Conservation (phyloP, 2,797 vertebrate genomes). For the Liasis olivaceus region DNA sequence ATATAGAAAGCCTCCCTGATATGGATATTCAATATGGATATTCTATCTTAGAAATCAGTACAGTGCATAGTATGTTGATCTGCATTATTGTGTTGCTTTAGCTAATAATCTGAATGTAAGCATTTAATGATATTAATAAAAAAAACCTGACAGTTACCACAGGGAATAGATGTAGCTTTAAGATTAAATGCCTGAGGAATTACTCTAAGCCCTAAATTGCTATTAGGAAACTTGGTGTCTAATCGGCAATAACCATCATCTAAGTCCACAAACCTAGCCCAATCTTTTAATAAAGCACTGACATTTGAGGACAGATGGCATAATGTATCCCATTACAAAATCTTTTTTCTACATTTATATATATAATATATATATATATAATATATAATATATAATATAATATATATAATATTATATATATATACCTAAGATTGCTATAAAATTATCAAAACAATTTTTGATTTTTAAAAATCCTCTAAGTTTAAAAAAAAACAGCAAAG, state of each 20-base stretch:
- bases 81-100: neutral
- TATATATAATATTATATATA: no score
- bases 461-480: slow-evolving; percentile 55
- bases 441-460: slow-evolving; percentile 54
- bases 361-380: no score
- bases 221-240: neutral
- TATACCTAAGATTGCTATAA: slow-evolving; percentile 39
- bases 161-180: slow-evolving; percentile 1
- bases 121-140: slow-evolving; percentile 3
- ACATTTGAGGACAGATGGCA: neutral
- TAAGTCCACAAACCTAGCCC: slow-evolving; percentile 30
- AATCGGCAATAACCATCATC: slow-evolving; percentile 26
- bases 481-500: slow-evolving; percentile 60
- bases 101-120: neutral
- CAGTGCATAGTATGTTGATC: rapidly evolving
- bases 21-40: neutral
- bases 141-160: neutral
- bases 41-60: neutral
- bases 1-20: neutral
- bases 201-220: neutral
- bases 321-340: slow-evolving; percentile 17
- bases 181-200: neutral
- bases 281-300: slow-evolving; percentile 28
- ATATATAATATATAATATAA: no score
- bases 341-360: slow-evolving; percentile 42